These are phyloP conservation scores for Augochlora pura DNA, from an alignment of 1,140 invertebrate genomes.

Conservation along the genomic window DNA sequence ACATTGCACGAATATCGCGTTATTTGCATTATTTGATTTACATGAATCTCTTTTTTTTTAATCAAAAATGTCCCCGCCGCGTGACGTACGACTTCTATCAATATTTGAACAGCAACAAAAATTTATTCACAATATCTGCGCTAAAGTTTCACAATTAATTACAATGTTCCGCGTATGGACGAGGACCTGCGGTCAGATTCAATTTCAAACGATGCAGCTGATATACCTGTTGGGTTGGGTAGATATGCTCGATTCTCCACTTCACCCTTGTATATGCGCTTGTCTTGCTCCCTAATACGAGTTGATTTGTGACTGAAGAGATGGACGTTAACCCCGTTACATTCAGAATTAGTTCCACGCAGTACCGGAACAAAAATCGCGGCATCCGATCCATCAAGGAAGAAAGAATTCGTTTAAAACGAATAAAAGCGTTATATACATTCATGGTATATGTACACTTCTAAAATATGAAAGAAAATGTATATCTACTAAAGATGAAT, in stretches of 20 bases:
- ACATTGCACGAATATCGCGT: too few relatives aligned
- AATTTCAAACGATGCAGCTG: slow-evolving; percentile 20
- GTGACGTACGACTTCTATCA: not conserved
- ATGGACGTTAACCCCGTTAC: slow-evolving; percentile 20
- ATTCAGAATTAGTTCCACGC: not conserved
- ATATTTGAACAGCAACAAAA: not conserved
- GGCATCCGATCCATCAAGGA: too few relatives aligned
- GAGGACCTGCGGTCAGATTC: not conserved
- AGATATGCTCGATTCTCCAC: not conserved
- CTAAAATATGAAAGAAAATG: too few relatives aligned
- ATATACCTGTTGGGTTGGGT: not conserved
- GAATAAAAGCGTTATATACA: too few relatives aligned
- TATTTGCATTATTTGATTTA: too few relatives aligned
- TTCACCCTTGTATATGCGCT: slow-evolving; percentile 2
- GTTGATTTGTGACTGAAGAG: slow-evolving; percentile 13
- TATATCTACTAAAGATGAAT: too few relatives aligned
- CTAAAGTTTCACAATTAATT: slow-evolving; percentile 11
- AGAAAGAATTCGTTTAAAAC: too few relatives aligned
- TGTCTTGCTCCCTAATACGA: slow-evolving; percentile 15
- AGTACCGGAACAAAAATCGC: not conserved
- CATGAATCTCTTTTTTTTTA: too few relatives aligned
- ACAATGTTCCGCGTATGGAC: not conserved
- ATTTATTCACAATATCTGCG: slow-evolving; percentile 3
- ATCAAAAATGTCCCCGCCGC: too few relatives aligned
- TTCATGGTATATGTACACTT: too few relatives aligned